phyloP scores from a whole-genome alignment of 2,888 invertebrate genomes.

The Drosophila prolongata region DNA sequence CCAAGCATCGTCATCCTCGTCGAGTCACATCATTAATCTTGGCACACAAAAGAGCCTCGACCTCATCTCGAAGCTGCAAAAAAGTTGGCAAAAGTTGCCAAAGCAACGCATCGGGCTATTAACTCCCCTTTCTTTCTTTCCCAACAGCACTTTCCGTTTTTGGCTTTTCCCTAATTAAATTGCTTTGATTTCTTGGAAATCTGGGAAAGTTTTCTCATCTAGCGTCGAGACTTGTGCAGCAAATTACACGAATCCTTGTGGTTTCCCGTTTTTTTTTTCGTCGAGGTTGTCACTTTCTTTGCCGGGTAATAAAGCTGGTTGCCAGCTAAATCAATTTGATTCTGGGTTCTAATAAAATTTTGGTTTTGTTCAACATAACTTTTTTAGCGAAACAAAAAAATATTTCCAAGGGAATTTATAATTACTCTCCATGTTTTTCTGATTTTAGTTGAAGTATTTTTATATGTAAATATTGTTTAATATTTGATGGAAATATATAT shows the following conservation, averaged over 20 bases:
- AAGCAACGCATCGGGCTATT: slow-evolving; percentile 45
- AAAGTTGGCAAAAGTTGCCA: slow-evolving; percentile 52
- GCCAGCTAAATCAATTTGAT: slow-evolving; percentile 59
- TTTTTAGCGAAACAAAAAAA: no score
- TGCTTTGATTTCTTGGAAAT: slow-evolving; percentile 64
- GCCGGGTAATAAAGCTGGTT: slow-evolving; percentile 61
- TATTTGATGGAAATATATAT: no score
- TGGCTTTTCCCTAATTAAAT: slow-evolving; percentile 58
- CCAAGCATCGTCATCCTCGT: slow-evolving; percentile 32
- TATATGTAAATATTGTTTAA: no score
- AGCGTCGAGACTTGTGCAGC: slow-evolving; percentile 27
- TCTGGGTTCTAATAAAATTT: no score
- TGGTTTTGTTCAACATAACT: no score
- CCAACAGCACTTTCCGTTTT: slow-evolving; percentile 12
- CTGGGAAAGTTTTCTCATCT: slow-evolving; percentile 72
- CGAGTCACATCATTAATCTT: slow-evolving; percentile 49
- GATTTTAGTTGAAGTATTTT: no score
- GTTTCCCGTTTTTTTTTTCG: slow-evolving; percentile 20
- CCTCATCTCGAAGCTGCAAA: slow-evolving; percentile 16
- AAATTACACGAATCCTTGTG: slow-evolving; percentile 55
- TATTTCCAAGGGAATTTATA: no score
- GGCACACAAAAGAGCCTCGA: slow-evolving; percentile 37
- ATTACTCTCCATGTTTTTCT: no score
- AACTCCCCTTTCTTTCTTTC: slow-evolving; percentile 13
- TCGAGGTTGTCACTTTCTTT: slow-evolving; percentile 56